Evolutionary conservation across 2,888 invertebrate species (phyloP).

Genomic region (Tetropium fuscum): DNA sequence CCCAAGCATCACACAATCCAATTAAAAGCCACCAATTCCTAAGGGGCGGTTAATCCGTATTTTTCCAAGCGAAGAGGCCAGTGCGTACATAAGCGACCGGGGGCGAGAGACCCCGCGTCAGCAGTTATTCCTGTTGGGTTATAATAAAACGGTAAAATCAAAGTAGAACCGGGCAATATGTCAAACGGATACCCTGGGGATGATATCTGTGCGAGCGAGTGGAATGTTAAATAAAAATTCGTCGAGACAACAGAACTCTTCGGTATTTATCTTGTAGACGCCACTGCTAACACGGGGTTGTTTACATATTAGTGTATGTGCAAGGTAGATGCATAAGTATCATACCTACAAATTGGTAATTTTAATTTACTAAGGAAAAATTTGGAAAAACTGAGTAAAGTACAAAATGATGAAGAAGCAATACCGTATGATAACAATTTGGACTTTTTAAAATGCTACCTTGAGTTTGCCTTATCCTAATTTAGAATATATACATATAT

Average conservation of each 20-base stretch:
- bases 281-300: too few relatives aligned
- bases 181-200: conserved; percentile 29
- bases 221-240: conserved; percentile 38
- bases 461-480: too few relatives aligned
- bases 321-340: too few relatives aligned
- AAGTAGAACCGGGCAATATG: conserved; percentile 23
- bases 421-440: too few relatives aligned
- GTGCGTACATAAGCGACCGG: not conserved
- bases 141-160: conserved; percentile 26
- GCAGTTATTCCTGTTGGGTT: conserved; percentile 5
- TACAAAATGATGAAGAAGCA: too few relatives aligned
- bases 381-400: too few relatives aligned
- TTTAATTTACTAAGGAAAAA: too few relatives aligned
- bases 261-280: conserved; percentile 28
- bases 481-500: too few relatives aligned
- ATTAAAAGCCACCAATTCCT: not conserved
- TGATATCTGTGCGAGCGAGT: conserved; percentile 31
- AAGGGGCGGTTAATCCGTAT: not conserved
- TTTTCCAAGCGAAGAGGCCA: not conserved
- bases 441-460: too few relatives aligned
- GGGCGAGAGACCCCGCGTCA: not conserved
- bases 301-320: too few relatives aligned
- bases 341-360: too few relatives aligned
- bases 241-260: conserved; percentile 27
- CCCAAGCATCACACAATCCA: not conserved